Conservation (phyloP, 2,888 invertebrate species). For the Euspilapteryx auroguttella region DNA sequence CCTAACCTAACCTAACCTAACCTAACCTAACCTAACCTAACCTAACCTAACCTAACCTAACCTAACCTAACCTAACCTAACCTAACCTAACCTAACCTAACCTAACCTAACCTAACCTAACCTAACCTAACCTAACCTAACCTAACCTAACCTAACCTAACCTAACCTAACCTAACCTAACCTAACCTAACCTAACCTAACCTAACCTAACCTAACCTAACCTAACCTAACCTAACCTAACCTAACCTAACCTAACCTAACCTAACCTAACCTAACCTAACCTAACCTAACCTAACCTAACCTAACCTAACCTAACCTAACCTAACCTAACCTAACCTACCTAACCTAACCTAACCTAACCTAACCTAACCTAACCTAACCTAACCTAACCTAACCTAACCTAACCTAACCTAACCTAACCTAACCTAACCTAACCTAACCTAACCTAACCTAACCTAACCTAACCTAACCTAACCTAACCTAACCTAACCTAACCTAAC, state of each 20-base stretch:
- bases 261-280: conserved; percentile 5
- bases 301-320: conserved; percentile 8
- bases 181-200: conserved; percentile 4
- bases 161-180: conserved; percentile 4
- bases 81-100: conserved; percentile 4
- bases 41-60: conserved; percentile 4
- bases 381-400: too few relatives aligned
- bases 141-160: conserved; percentile 4
- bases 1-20: too few relatives aligned
- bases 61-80: conserved; percentile 4
- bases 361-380: too few relatives aligned
- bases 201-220: conserved; percentile 4
- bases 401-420: too few relatives aligned
- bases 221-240: conserved; percentile 4
- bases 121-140: conserved; percentile 4
- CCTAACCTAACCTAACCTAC: too few relatives aligned
- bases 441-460: too few relatives aligned
- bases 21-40: too few relatives aligned
- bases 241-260: conserved; percentile 4
- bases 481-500: too few relatives aligned
- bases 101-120: conserved; percentile 4
- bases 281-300: conserved; percentile 6
- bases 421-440: too few relatives aligned
- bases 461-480: too few relatives aligned
- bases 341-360: too few relatives aligned